Evolutionary conservation across 1,140 invertebrate species (phyloP).

Genomic region (Prorops nasuta): DNA sequence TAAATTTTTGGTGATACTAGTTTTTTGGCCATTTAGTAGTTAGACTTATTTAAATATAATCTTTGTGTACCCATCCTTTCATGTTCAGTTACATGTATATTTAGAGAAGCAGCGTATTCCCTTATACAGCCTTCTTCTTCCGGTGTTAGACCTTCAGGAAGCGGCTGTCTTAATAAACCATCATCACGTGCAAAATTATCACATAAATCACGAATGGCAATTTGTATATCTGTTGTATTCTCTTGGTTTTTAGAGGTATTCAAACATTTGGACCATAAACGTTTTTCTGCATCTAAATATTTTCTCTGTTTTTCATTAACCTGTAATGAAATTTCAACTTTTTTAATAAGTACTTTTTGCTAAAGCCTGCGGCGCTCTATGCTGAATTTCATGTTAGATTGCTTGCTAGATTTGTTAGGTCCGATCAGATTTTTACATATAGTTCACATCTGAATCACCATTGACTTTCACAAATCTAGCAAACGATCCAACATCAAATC

Average conservation of each 20-base stretch:
- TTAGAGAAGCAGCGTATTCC: slow-evolving; percentile 29
- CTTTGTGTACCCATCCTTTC: slow-evolving; percentile 32
- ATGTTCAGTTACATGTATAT: slow-evolving; percentile 27
- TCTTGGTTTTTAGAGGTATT: slow-evolving; percentile 11
- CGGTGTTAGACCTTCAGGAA: slow-evolving; percentile 37
- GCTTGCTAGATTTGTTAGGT: too few relatives aligned
- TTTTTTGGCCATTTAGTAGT: too few relatives aligned
- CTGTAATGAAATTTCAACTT: slow-evolving; percentile 19
- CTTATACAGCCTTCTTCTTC: slow-evolving; percentile 30
- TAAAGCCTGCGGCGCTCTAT: not conserved
- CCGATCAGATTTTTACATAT: too few relatives aligned
- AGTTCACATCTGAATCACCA: too few relatives aligned
- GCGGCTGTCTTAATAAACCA: slow-evolving; percentile 21
- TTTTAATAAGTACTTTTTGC: slow-evolving; percentile 1
- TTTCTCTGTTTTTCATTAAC: slow-evolving; percentile 28
- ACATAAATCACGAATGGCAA: slow-evolving; percentile 30
- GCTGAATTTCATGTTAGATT: not conserved
- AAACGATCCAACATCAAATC: not conserved
- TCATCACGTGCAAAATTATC: slow-evolving; percentile 24
- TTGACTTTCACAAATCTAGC: too few relatives aligned
- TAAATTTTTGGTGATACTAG: too few relatives aligned
- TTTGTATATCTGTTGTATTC: slow-evolving; percentile 22
- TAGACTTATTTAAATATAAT: slow-evolving; percentile 30
- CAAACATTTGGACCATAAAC: slow-evolving; percentile 38
- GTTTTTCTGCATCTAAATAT: slow-evolving; percentile 26